Evolutionary conservation across 1,140 invertebrate species (phyloP).

Genomic region (Platorchestia sp.): DNA sequence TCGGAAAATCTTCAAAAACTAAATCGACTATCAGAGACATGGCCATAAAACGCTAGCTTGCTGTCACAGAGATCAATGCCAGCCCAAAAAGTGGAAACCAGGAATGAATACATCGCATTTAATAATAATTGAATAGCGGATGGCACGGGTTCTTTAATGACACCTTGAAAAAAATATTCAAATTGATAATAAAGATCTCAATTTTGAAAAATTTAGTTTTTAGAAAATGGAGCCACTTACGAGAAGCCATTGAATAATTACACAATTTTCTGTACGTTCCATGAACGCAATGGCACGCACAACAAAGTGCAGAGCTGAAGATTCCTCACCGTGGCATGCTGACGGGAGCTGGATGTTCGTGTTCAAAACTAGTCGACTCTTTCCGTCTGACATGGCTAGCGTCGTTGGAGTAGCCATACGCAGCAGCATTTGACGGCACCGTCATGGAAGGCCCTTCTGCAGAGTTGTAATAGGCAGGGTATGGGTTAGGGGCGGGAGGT

Average conservation of each 20-base stretch:
- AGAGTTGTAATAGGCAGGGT: slow-evolving; percentile 65
- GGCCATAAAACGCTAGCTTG: not conserved
- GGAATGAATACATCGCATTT: not conserved
- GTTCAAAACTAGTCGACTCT: slow-evolving; percentile 80
- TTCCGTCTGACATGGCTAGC: slow-evolving; percentile 70
- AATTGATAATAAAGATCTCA: no score
- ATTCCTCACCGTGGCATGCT: slow-evolving; percentile 72
- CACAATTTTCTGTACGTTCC: no score
- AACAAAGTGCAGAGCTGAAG: not conserved
- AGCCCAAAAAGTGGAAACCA: not conserved
- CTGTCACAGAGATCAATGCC: not conserved
- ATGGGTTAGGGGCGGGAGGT: slow-evolving; percentile 65
- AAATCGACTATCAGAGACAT: not conserved
- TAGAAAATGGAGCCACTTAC: no score
- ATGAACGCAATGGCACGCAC: not conserved
- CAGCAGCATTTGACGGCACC: not conserved
- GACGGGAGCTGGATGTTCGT: slow-evolving; percentile 76
- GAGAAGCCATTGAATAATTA: no score
- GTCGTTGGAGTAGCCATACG: slow-evolving; percentile 61
- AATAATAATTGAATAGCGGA: not conserved
- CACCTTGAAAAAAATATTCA: not conserved
- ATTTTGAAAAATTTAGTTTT: no score
- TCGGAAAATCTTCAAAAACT: not conserved
- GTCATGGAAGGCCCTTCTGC: slow-evolving; percentile 58
- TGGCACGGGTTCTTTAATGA: not conserved